A percentile compares a stretch with the other conserved stretches of the same genome.
Evolutionary conservation across 1,140 invertebrate species (phyloP).

Genomic region (Achroia grisella): DNA sequence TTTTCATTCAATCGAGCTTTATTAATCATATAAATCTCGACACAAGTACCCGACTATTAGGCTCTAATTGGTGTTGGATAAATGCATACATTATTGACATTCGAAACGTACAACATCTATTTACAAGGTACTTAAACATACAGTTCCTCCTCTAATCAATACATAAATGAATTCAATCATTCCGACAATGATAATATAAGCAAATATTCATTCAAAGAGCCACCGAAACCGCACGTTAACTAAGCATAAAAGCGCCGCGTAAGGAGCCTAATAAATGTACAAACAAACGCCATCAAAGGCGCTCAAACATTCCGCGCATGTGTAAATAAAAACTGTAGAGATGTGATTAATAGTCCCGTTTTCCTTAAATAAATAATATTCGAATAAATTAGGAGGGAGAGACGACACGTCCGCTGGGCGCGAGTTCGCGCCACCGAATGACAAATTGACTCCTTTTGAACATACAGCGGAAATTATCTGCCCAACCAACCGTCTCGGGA

Average conservation of each 20-base stretch:
- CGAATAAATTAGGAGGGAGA: slow-evolving; percentile 66
- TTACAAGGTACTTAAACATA: no score
- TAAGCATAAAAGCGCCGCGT: slow-evolving; percentile 12
- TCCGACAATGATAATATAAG: neutral
- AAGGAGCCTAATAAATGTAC: slow-evolving; percentile 38
- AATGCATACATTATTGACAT: no score
- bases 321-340: slow-evolving; percentile 67
- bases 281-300: slow-evolving; percentile 58
- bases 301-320: slow-evolving; percentile 38
- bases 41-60: no score
- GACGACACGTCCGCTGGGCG: slow-evolving; percentile 54
- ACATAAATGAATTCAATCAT: neutral
- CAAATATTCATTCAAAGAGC: neutral
- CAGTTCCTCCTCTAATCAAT: no score
- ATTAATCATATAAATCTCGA: no score
- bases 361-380: slow-evolving; percentile 72
- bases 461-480: slow-evolving; percentile 69
- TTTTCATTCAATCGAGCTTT: no score
- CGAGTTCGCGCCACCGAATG: slow-evolving; percentile 61
- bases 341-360: slow-evolving; percentile 68
- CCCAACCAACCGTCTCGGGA: slow-evolving; percentile 59
- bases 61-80: no score
- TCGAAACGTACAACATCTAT: no score
- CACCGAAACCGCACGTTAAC: slow-evolving; percentile 4
- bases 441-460: slow-evolving; percentile 70